Conservation (phyloP, 2,113 vertebrate genomes). For the Theropithecus gelada region DNA sequence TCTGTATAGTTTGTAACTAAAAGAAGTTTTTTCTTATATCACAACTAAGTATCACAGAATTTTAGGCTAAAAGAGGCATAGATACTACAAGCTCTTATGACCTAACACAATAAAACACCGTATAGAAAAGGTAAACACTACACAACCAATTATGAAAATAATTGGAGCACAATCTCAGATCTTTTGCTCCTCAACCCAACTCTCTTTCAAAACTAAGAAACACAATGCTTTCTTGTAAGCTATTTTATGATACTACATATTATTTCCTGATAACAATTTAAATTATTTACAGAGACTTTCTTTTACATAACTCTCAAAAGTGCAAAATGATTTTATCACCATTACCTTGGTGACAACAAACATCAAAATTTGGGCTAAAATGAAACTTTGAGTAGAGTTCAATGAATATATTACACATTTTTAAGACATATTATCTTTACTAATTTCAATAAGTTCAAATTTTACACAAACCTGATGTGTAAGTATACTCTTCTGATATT, state of each 20-base stretch:
- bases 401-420: neutral
- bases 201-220: neutral
- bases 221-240: neutral
- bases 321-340: neutral
- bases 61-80: neutral
- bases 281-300: neutral
- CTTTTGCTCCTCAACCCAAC: neutral
- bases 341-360: neutral
- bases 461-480: neutral
- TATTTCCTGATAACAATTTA: neutral
- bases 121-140: neutral
- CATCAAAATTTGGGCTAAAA: neutral
- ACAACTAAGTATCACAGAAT: neutral
- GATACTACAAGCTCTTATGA: neutral
- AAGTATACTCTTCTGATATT: neutral
- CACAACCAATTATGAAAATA: neutral
- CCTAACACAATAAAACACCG: neutral
- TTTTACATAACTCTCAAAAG: neutral
- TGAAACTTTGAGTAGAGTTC: neutral
- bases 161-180: neutral
- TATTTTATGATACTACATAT: neutral
- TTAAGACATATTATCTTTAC: neutral
- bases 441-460: neutral
- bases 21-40: neutral
- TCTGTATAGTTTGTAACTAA: neutral